Base-by-base conservation (phyloP, 1,140 invertebrate species). In the Drosophila ironensis region DNA sequence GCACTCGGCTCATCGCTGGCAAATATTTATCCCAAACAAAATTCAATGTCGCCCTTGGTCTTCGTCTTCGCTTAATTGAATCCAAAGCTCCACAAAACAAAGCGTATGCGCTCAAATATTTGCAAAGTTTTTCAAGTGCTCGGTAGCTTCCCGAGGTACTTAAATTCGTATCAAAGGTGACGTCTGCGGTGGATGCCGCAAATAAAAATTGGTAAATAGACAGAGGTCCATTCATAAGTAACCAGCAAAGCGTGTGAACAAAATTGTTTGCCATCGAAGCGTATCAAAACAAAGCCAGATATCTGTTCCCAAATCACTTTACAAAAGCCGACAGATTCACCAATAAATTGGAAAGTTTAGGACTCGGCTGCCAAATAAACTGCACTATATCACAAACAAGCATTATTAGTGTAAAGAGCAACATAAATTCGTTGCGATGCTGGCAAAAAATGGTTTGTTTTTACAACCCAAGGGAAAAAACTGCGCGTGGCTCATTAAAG, bases 181-280 rank as follows among this genome's bases (percentile, higher is more conserved):
- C 61, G 60, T 68, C 41, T 40, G 16, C 50, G 41, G 53, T 33
- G 0, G 9, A 64, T 45, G 28, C 45, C 42, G 12, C 12, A 37
- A 16, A 37, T 16, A 16, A 37, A 66, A 48, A 51, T 45, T 56
- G 25, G 45, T 45, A 82, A 76, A 56, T 53, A 67, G 30, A 60
- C 27, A 30, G 46, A 47, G 51, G 20, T 46, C 14, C 30, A 33
- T 77, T 84, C 46, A 84, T 69, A 42, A 53, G 24, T 40, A 38
- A 56, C 51, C 37, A 53, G 22, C 37, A 47, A 56, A 48, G 56
- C 77, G 77, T 84, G 77, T 82, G 77, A 82, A 82, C 66, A 51
- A 68, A 46, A 68, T 54, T 68, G 41, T 38, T 38, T 69, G 6
- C 45, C 56, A 66, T 47, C 59, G 52, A 54, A 38, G 72, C 68